A percentile compares a stretch with the other conserved stretches of the same genome.
Evolutionary conservation across 92 coral and sea anemone genomes (phyloP).

Genomic region (Nematostella vectensis): DNA sequence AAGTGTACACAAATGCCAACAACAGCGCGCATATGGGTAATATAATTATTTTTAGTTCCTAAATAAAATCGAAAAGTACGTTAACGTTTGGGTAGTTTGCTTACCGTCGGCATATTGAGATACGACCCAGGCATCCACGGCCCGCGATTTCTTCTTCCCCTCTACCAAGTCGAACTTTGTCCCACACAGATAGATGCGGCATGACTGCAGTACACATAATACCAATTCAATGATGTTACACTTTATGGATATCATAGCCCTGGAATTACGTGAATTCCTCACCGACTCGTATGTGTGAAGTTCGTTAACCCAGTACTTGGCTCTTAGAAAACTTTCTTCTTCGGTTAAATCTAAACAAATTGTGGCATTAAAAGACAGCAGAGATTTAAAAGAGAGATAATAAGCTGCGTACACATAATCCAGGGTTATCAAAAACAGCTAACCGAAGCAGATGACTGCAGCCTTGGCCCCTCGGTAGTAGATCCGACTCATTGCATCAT

Average conservation of each 20-base stretch:
- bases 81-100: background rate
- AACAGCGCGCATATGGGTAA: too few relatives aligned
- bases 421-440: too few relatives aligned
- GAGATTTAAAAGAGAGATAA: too few relatives aligned
- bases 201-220: conserved; percentile 35
- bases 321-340: conserved; percentile 77
- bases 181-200: conserved; percentile 86
- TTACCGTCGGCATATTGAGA: conserved; percentile 87
- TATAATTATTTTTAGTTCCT: too few relatives aligned
- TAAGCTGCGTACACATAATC: too few relatives aligned
- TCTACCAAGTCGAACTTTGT: conserved; percentile 71
- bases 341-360: conserved; percentile 91
- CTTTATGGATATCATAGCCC: too few relatives aligned
- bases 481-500: conserved; percentile 88
- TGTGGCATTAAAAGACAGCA: too few relatives aligned
- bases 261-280: too few relatives aligned
- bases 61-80: too few relatives aligned
- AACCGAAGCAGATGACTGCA: conserved; percentile 93
- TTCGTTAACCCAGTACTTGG: conserved; percentile 90
- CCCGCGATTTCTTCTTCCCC: conserved; percentile 47
- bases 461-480: conserved; percentile 97
- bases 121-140: conserved; percentile 60
- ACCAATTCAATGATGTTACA: too few relatives aligned
- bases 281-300: conserved; percentile 93
- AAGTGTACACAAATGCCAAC: too few relatives aligned